phyloP scores from a whole-genome alignment of 2,888 invertebrate genomes.

The Tromatobia lineatoria region DNA sequence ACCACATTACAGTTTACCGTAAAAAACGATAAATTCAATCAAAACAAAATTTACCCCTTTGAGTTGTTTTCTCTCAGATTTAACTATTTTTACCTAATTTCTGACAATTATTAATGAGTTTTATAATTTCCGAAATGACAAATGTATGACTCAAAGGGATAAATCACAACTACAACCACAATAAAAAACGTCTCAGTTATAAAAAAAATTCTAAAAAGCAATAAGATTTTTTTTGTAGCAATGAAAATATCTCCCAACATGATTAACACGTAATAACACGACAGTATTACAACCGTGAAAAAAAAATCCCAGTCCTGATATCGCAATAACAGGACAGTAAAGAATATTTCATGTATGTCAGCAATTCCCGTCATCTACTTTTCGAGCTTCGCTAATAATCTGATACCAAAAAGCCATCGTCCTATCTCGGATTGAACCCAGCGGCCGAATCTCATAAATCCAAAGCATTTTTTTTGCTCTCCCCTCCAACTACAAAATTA shows the following conservation, averaged over 20 bases:
- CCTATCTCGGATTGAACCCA: not conserved
- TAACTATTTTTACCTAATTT: too few species aligned
- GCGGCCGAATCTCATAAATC: constrained; percentile 4
- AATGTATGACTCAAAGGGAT: too few species aligned
- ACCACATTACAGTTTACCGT: too few species aligned
- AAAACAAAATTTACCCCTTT: too few species aligned
- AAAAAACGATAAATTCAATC: too few species aligned
- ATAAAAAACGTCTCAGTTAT: too few species aligned
- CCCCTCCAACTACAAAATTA: constrained; percentile 40
- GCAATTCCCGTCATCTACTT: not conserved
- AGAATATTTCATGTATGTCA: not conserved
- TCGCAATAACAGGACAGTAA: not conserved
- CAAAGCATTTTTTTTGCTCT: not conserved
- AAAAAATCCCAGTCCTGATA: not conserved
- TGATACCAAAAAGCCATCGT: not conserved
- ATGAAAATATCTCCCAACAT: not conserved
- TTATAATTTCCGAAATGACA: too few species aligned
- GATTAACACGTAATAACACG: not conserved
- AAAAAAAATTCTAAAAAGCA: not conserved
- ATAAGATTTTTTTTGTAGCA: not conserved
- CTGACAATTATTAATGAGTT: too few species aligned
- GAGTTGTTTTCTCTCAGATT: too few species aligned
- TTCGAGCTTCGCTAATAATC: not conserved
- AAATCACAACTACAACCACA: too few species aligned
- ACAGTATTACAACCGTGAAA: not conserved